Evolutionary conservation across 2,888 invertebrate genomes (phyloP), one percentile per base, ranked within the genome.

Genomic region (Microchrysa polita): DNA sequence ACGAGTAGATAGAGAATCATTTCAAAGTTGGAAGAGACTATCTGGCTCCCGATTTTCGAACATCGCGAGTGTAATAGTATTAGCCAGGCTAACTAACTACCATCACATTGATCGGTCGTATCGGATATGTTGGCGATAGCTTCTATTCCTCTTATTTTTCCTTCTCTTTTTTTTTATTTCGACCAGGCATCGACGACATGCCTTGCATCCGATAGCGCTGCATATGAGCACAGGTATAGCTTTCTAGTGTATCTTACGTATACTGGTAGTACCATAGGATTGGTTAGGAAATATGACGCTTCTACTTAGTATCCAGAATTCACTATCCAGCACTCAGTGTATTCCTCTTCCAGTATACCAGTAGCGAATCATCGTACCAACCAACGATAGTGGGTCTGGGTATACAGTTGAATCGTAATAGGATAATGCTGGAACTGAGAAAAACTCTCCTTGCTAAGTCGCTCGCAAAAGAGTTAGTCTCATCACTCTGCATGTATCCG

Each of bases 21-120:
- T 67, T 74, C 61, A 60, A 52, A 73, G 72, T 74, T 74, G 61
- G 60, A 48, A 60, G 72, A 73, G 74, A 74, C 74, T 73, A 67
- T 63, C 74, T 72, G 72, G 72, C 74, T 74, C 72, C 65, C 67
- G 67, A 53, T 27, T 48, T 16, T n/a, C 42, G 16, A n/a, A 18
- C 20, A 48, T 34, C n/a, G n/a, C n/a, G n/a, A 34, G 27, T 34
- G 27, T 34, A n/a, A n/a, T n/a, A 34, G 27, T 34, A 34, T 34
- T 34, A 34, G 27, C 27, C 65, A 14, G 16, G 42, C 16, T 72
- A 60, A 55, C 74, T 61, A 65, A 67, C 72, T 74, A 40, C 59
- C 53, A 57, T 67, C 55, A 27, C 52, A 57, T 69, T 69, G 55
- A 69, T 69, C 69, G 69, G n/a, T 52, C 69, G 42, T 55, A 69